These are phyloP conservation scores for Pachypeltis micranthus DNA, from an alignment of 1,140 invertebrate species.

Conservation along the genomic window DNA sequence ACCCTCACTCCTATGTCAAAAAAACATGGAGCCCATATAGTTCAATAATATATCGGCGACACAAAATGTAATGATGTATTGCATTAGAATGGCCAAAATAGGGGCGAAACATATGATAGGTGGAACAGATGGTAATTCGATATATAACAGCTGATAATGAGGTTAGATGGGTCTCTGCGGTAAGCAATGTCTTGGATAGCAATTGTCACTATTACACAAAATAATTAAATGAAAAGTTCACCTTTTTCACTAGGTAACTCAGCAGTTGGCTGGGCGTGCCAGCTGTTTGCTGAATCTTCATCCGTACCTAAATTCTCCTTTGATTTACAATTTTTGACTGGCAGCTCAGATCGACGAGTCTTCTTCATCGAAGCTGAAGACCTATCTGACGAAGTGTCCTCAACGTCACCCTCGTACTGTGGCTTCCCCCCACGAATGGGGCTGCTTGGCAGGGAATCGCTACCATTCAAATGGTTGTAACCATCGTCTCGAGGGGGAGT, in stretches of 20 bases:
- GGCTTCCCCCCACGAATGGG: not conserved
- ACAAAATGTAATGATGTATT: too few species aligned
- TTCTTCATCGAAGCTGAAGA: not conserved
- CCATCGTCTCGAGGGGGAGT: not conserved
- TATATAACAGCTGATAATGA: too few species aligned
- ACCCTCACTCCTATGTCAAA: too few species aligned
- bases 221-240: too few species aligned
- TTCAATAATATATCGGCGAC: too few species aligned
- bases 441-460: not conserved
- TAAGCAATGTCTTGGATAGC: too few species aligned
- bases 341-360: not conserved
- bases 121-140: too few species aligned
- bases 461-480: not conserved
- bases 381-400: not conserved
- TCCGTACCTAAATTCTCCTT: not conserved
- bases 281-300: not conserved
- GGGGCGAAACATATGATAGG: too few species aligned
- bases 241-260: not conserved
- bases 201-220: too few species aligned
- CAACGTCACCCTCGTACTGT: not conserved
- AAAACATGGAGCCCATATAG: too few species aligned
- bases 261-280: not conserved
- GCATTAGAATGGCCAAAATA: too few species aligned
- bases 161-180: too few species aligned
- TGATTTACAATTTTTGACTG: not conserved